Conservation (phyloP, 2,888 invertebrate genomes). For the Zhuqinia jingwanae region DNA sequence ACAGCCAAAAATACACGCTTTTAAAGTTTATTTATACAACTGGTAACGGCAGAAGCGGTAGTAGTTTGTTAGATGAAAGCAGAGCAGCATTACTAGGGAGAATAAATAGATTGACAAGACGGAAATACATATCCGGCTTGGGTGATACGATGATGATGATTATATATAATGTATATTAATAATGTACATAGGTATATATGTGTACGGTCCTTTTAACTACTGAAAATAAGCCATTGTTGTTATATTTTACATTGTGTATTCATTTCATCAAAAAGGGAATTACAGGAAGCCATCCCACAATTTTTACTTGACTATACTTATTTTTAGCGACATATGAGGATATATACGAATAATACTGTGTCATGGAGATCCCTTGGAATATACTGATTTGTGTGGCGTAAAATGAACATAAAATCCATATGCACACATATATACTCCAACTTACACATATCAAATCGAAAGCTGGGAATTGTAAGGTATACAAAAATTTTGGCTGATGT, state of each 20-base stretch:
- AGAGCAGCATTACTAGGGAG: not conserved
- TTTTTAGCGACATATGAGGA: no score
- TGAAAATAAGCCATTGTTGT: no score
- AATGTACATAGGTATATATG: no score
- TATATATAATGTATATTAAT: no score
- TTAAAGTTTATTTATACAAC: slow-evolving; percentile 22
- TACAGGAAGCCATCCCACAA: no score
- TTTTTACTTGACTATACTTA: no score
- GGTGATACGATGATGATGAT: not conserved
- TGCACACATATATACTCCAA: not conserved
- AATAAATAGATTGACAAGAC: slow-evolving; percentile 31
- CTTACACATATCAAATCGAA: no score
- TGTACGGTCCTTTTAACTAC: no score
- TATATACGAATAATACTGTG: no score
- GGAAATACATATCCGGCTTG: slow-evolving; percentile 14
- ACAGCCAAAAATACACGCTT: not conserved
- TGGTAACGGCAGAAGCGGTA: not conserved
- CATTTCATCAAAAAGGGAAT: no score
- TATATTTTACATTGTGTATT: no score
- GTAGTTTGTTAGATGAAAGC: no score
- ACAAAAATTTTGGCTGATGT: not conserved
- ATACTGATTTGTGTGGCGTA: slow-evolving; percentile 29
- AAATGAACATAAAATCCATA: slow-evolving; percentile 27
- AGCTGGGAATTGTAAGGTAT: not conserved
- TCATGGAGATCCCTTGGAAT: not conserved